Percentiles rank a stretch among this genome's conserved stretches.
Evolutionary conservation across 2,113 vertebrate genomes (phyloP).

Genomic region (Poeciliopsis turrubarensis): DNA sequence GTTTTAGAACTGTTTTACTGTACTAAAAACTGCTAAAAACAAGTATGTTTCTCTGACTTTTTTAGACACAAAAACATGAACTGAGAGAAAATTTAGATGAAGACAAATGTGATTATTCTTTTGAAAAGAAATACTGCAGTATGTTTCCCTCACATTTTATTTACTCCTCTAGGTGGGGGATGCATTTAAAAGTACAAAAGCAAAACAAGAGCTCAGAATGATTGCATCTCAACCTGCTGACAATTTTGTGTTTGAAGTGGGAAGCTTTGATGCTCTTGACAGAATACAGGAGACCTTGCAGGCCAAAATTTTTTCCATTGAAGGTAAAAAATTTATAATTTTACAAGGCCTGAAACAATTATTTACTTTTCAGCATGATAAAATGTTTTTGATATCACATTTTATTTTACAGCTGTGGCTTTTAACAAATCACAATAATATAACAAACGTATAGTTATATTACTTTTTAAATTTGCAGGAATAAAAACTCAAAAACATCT

Average conservation of each 20-base stretch:
- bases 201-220: conserved; percentile 2
- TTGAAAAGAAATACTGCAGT: background rate
- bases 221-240: conserved; percentile 75
- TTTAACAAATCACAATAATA: too few species aligned
- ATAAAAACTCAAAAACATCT: too few species aligned
- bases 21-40: too few species aligned
- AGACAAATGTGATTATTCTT: background rate
- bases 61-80: too few species aligned
- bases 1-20: too few species aligned
- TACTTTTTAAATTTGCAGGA: too few species aligned
- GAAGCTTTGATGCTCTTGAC: conserved; percentile 77
- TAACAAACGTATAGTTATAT: too few species aligned
- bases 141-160: background rate
- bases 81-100: background rate
- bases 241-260: conserved; percentile 77
- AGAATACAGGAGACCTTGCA: conserved; percentile 79
- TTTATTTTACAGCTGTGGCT: too few species aligned
- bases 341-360: background rate
- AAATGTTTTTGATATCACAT: background rate
- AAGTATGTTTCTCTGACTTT: too few species aligned
- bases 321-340: conserved; percentile 74
- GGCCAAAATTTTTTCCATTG: conserved; percentile 86
- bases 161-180: conserved; percentile 71
- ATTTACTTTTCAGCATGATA: background rate
- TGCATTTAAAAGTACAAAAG: accelerated